Conservation (phyloP, 2,113 vertebrate species). For the Tapirus terrestris region DNA sequence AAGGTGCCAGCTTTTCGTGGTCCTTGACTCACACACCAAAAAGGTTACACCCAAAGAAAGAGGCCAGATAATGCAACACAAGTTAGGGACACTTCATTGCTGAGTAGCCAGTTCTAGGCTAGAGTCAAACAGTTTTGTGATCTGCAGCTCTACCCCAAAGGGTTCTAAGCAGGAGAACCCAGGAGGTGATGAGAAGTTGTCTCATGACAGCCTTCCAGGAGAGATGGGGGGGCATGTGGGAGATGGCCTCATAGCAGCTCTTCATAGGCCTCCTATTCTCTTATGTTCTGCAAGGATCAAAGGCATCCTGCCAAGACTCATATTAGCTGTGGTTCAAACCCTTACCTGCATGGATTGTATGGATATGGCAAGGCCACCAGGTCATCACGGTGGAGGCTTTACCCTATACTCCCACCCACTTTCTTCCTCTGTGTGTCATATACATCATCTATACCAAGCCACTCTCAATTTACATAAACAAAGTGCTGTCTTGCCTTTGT, state of each 20-base stretch:
- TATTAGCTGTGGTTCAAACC: not conserved
- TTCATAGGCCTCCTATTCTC: not conserved
- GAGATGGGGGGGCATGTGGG: not conserved
- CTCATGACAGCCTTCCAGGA: not conserved
- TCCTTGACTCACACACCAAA: not conserved
- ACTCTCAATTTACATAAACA: not conserved
- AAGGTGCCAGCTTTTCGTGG: not conserved
- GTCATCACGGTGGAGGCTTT: accelerated
- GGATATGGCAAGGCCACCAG: not conserved
- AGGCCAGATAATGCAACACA: not conserved
- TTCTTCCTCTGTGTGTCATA: not conserved
- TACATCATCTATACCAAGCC: not conserved
- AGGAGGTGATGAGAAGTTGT: not conserved
- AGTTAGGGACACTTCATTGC: not conserved
- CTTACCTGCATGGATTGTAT: not conserved
- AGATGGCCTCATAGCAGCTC: not conserved
- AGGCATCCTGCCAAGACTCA: not conserved
- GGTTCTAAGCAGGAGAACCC: not conserved
- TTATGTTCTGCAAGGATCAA: not conserved
- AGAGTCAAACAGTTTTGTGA: not conserved
- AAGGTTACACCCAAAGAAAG: not conserved
- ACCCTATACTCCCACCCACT: not conserved
- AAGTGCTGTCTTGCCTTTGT: not conserved
- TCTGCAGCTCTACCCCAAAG: not conserved
- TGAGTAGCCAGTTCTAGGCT: not conserved